Conservation (phyloP, 2,888 invertebrate genomes). For the Eugnorisma glareosa region DNA sequence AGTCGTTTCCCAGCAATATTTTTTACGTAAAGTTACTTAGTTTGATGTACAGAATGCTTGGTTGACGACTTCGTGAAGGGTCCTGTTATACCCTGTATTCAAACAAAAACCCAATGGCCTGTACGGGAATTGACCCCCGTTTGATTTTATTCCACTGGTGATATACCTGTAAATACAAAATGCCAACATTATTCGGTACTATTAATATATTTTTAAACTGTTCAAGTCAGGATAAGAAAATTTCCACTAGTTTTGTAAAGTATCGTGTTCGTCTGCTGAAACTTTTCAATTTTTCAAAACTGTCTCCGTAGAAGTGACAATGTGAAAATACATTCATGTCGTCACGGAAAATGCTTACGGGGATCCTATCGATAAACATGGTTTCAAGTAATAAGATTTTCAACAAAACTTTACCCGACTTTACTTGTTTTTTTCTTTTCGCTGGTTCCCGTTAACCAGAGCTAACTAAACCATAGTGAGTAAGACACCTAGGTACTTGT, state of each 20-base stretch:
- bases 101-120: neutral
- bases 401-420: neutral
- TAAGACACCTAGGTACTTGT: neutral
- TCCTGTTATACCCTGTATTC: too few species aligned
- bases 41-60: too few species aligned
- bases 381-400: neutral
- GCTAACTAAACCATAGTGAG: neutral
- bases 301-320: conserved; percentile 19
- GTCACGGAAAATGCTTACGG: conserved; percentile 30
- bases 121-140: neutral
- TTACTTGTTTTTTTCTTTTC: neutral
- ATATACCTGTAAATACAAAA: conserved; percentile 15
- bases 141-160: conserved; percentile 1
- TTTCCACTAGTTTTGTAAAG: conserved; percentile 29
- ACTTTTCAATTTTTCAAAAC: conserved; percentile 32
- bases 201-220: conserved; percentile 7
- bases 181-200: neutral
- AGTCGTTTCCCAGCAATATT: too few species aligned
- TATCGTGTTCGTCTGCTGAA: conserved; percentile 32
- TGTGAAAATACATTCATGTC: conserved; percentile 34
- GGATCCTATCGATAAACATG: conserved; percentile 2
- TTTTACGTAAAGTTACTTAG: too few species aligned
- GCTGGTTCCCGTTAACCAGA: neutral
- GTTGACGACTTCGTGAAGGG: too few species aligned
- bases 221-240: neutral